phyloP scores from a whole-genome alignment of 2,888 invertebrate species.

The Lissocephala sabroskyi region DNA sequence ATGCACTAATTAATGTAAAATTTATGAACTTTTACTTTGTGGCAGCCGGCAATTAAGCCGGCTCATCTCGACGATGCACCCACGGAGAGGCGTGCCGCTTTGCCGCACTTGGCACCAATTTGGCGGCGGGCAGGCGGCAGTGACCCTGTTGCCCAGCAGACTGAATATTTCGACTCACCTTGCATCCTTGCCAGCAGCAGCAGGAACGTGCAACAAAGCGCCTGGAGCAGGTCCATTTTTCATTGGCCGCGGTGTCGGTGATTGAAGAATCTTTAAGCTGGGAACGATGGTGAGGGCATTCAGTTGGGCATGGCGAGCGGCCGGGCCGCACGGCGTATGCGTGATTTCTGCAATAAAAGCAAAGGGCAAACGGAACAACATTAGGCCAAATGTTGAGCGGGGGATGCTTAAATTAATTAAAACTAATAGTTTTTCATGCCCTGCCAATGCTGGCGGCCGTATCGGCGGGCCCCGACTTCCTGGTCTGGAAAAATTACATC shows the following conservation, averaged over 20 bases:
- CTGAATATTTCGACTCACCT: constrained; percentile 53
- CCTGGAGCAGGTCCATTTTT: constrained; percentile 68
- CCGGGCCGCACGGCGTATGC: constrained; percentile 1
- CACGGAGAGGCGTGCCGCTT: no score
- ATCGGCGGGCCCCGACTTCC: no score
- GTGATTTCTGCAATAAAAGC: constrained; percentile 29
- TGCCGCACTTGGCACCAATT: constrained; percentile 3
- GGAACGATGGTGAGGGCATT: no score
- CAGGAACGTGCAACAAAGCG: constrained; percentile 65
- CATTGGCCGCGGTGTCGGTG: no score
- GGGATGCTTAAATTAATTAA: constrained; percentile 24
- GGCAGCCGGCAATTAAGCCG: not conserved
- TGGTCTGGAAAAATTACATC: constrained; percentile 25
- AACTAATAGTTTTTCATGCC: constrained; percentile 19
- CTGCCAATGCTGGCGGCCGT: no score
- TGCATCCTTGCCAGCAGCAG: constrained; percentile 66
- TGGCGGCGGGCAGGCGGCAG: constrained; percentile 29
- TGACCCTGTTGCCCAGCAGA: constrained; percentile 25
- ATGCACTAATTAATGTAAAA: constrained; percentile 34
- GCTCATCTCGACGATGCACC: constrained; percentile 8
- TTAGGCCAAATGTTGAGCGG: not conserved
- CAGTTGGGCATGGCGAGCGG: no score
- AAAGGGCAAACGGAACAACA: not conserved
- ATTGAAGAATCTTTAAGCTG: no score
- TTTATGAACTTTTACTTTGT: constrained; percentile 19